These are phyloP conservation scores for Tubulanus polymorphus DNA, from an alignment of 2,888 invertebrate genomes.

Conservation along the genomic window DNA sequence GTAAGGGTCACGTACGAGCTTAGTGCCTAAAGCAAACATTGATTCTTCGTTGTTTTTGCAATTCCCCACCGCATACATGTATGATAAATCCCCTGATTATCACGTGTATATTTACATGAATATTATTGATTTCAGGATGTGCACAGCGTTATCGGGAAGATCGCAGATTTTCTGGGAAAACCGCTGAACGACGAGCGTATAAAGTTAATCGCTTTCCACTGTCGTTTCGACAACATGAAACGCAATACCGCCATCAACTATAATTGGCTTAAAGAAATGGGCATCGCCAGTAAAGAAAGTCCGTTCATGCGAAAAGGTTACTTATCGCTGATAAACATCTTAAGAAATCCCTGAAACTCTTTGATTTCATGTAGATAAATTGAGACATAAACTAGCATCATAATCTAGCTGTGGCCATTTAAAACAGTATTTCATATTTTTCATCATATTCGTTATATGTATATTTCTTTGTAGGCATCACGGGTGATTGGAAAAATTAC, in stretches of 20 bases:
- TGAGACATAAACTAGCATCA: too few relatives aligned
- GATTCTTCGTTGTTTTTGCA: neutral
- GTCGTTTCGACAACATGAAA: constrained; percentile 79
- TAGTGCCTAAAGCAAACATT: neutral
- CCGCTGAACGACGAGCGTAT: constrained; percentile 63
- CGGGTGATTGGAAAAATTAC: constrained; percentile 78
- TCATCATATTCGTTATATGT: too few relatives aligned
- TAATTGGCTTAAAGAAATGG: constrained; percentile 52
- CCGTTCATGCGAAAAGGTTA: constrained; percentile 55
- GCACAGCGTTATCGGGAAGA: constrained; percentile 60
- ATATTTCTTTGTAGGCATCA: constrained; percentile 59
- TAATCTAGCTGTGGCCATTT: too few relatives aligned
- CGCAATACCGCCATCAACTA: constrained; percentile 72
- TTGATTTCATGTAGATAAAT: too few relatives aligned
- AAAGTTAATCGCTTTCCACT: constrained; percentile 66
- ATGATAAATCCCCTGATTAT: neutral
- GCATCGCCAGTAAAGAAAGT: constrained; percentile 47
- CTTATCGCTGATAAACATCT: neutral
- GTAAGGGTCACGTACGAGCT: neutral
- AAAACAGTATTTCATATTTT: neutral
- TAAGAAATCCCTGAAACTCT: too few relatives aligned
- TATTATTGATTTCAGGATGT: constrained; percentile 59
- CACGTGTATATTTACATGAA: neutral
- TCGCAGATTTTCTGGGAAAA: constrained; percentile 55
- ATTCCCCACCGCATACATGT: neutral